Evolutionary conservation across 2,113 vertebrate species (phyloP).

Genomic region (Grantiella picta): DNA sequence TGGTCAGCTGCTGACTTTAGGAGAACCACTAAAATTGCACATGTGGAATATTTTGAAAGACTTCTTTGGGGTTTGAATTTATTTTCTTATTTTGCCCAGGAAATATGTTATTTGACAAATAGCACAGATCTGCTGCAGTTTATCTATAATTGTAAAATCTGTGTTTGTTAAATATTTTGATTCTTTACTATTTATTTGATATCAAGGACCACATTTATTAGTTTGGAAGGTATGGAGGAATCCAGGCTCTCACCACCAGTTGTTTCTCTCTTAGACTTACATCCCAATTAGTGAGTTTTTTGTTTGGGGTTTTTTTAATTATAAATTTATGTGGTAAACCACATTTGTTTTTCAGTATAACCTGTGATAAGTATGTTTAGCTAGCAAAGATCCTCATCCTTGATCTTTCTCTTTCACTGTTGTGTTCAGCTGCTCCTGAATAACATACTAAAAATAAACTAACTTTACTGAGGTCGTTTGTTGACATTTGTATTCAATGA

Average conservation of each 20-base stretch:
- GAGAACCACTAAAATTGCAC: neutral
- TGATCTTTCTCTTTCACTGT: slow-evolving; percentile 68
- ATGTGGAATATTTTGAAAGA: neutral
- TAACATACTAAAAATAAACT: slow-evolving; percentile 64
- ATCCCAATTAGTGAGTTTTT: neutral
- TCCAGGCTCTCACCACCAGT: neutral
- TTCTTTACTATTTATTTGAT: neutral
- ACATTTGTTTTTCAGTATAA: neutral
- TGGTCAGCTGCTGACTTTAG: neutral
- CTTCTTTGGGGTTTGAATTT: neutral
- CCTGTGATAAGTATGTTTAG: slow-evolving; percentile 54
- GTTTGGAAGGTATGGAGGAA: neutral
- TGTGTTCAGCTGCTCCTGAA: slow-evolving; percentile 56
- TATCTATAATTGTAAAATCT: neutral
- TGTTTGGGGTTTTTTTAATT: neutral
- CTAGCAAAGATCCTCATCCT: slow-evolving; percentile 57
- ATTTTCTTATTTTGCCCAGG: neutral
- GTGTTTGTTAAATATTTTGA: neutral
- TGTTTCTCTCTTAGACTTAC: neutral
- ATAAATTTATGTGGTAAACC: neutral
- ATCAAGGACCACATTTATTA: neutral
- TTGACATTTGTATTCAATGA: slow-evolving; percentile 65
- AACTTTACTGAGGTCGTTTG: slow-evolving; percentile 57
- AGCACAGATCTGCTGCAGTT: neutral
- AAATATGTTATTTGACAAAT: neutral